Evolutionary conservation across 2,888 invertebrate genomes (phyloP), one percentile per base, ranked within the genome.

Genomic region (Zaprionus obscuricornis): DNA sequence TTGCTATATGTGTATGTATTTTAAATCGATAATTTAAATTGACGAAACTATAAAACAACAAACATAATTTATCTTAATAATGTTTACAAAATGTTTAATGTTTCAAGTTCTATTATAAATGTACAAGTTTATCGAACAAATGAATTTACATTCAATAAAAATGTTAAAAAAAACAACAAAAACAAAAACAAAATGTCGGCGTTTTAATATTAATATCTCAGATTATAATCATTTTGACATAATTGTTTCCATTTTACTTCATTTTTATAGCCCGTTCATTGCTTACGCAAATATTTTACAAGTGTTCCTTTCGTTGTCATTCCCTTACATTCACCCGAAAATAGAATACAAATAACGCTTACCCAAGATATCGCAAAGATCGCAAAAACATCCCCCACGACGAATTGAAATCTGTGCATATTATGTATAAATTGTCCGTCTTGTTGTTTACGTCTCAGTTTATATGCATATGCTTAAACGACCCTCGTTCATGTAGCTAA

Each of bases 1-100:
- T 65, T 65, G 57, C 66, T 66, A 65, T 51, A 65, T 65, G 65
- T 65, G 65, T 65, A 65, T 66, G 31, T 42, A 66, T 33, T 7
- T 24, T 56, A n/a, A 2, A 10, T 13, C 8, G 16, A 8, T 8
- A 33, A 18, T n/a, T 29, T 4, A n/a, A 11, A 3, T 26, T 26
- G 14, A 16, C 14, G 42, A 42, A 42, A 42, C 29, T 6, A 29
- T 29, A 27, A 17, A 42, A 27, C 27, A 27, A 27, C 13, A 42
- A 27, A 10, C 24, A 39, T 31, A 49, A 43, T 47, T 54, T 54
- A 42, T 40, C 24, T 63, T 40, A 18, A 42, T 64, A 34, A 65
- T 65, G 51, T 65, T 57, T 65, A 65, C 46, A 46, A 58, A 65
- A 47, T 47, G 64, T n/a, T 65, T 65, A 65, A 66, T 31, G 45